phyloP scores from a whole-genome alignment of 2,888 invertebrate species.

The Scaeva pyrastri region DNA sequence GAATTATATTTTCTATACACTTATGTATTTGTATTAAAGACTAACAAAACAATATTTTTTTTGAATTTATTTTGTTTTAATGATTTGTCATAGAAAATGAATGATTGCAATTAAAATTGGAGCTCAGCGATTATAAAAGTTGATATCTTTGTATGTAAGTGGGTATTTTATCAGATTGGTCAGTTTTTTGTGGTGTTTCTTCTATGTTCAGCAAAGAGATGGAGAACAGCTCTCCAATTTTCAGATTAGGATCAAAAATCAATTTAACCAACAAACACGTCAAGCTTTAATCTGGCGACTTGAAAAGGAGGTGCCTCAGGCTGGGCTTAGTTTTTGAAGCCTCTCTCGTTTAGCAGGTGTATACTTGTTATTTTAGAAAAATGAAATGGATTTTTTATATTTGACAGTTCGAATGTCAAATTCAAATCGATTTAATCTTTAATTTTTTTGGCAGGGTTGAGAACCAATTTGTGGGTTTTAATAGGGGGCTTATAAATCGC shows the following conservation, averaged over 20 bases:
- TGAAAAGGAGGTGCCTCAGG: background rate
- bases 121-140: slow-evolving; percentile 41
- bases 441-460: background rate
- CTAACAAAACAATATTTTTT: slow-evolving; percentile 44
- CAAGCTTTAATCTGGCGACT: slow-evolving; percentile 3
- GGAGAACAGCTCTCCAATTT: slow-evolving; percentile 7
- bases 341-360: background rate
- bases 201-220: no score
- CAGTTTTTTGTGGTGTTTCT: background rate
- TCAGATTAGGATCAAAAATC: slow-evolving; percentile 25
- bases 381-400: background rate
- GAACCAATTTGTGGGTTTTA: background rate
- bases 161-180: background rate
- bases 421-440: background rate
- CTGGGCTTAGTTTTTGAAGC: background rate
- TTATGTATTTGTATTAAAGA: no score
- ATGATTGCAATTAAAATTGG: slow-evolving; percentile 45
- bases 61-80: slow-evolving; percentile 46
- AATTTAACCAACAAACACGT: background rate
- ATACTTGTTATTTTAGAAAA: background rate
- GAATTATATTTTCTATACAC: no score
- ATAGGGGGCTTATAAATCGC: background rate
- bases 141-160: slow-evolving; percentile 13
- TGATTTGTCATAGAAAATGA: slow-evolving; percentile 45
- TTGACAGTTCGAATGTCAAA: background rate